A percentile compares a stretch with the other conserved stretches of the same genome.
phyloP scores from a whole-genome alignment of 1,140 invertebrate species.

The Plodia interpunctella region DNA sequence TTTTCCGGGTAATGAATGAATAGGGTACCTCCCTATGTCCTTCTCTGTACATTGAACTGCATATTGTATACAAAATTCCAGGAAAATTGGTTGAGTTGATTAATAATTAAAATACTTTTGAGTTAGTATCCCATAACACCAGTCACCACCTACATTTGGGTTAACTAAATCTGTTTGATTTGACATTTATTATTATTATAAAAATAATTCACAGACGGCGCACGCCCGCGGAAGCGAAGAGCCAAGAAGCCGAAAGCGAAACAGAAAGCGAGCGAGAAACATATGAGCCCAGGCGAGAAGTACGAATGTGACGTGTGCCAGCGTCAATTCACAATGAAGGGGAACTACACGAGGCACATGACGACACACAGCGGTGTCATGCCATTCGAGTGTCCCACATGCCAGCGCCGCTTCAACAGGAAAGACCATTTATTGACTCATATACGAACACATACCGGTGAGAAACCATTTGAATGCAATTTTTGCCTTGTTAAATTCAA shows the following conservation, averaged over 20 bases:
- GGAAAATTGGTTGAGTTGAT: too few relatives aligned
- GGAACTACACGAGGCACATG: neutral
- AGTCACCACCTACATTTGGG: too few relatives aligned
- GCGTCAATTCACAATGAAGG: neutral
- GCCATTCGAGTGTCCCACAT: conserved; percentile 66
- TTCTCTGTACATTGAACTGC: too few relatives aligned
- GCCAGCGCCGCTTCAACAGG: neutral
- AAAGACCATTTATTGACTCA: neutral
- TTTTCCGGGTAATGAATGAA: too few relatives aligned
- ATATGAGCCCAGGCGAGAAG: neutral
- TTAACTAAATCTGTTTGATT: too few relatives aligned
- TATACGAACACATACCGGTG: neutral
- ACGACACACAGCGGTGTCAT: neutral
- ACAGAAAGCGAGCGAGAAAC: neutral
- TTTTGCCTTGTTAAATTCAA: conserved; percentile 69
- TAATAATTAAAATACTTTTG: too few relatives aligned
- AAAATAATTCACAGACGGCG: neutral
- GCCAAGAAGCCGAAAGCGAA: neutral
- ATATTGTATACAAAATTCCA: too few relatives aligned
- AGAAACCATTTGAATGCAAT: conserved; percentile 80
- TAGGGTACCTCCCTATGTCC: too few relatives aligned
- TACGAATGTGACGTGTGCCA: neutral
- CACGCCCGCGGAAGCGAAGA: neutral
- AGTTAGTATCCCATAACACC: too few relatives aligned
- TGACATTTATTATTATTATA: too few relatives aligned